phyloP scores from a whole-genome alignment of 2,797 vertebrate species.

The Brotogeris chrysoptera region DNA sequence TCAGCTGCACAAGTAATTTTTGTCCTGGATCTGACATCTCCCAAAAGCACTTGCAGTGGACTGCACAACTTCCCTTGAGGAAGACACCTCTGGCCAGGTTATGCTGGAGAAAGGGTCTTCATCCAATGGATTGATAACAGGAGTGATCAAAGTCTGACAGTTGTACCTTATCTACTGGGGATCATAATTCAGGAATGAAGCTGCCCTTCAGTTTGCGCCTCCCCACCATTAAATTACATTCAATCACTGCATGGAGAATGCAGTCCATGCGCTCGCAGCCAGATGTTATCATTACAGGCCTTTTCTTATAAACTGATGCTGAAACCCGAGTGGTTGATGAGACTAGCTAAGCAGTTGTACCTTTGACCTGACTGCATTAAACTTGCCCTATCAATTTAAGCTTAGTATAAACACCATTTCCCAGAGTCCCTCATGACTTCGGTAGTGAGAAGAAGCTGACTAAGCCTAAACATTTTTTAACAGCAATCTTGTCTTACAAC shows the following conservation, averaged over 20 bases:
- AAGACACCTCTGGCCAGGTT: background rate
- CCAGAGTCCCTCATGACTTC: conserved; percentile 82
- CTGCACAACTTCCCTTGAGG: background rate
- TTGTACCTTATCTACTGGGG: conserved; percentile 73
- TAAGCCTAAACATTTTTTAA: conserved; percentile 86
- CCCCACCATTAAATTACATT: conserved; percentile 79
- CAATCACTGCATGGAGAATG: conserved; percentile 75
- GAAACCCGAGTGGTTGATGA: conserved; percentile 87
- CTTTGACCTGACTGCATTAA: conserved; percentile 86
- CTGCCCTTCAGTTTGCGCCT: conserved; percentile 72
- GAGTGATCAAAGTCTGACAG: conserved; percentile 72
- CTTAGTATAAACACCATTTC: conserved; percentile 86
- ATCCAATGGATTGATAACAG: conserved; percentile 38
- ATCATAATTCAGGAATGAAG: conserved; percentile 76
- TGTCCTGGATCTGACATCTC: background rate
- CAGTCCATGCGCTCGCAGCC: conserved; percentile 75
- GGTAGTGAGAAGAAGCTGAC: conserved; percentile 82
- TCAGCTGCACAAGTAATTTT: background rate
- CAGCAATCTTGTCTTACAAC: conserved; percentile 88
- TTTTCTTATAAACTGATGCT: conserved; percentile 82
- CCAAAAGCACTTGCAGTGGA: background rate
- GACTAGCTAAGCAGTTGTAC: conserved; percentile 87
- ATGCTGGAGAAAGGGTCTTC: conserved; percentile 47
- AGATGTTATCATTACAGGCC: conserved; percentile 84
- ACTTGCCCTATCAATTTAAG: conserved; percentile 88